A percentile compares a stretch with the other conserved stretches of the same genome.
phyloP scores from a whole-genome alignment of 1,140 invertebrate species.

The Planococcus citri region DNA sequence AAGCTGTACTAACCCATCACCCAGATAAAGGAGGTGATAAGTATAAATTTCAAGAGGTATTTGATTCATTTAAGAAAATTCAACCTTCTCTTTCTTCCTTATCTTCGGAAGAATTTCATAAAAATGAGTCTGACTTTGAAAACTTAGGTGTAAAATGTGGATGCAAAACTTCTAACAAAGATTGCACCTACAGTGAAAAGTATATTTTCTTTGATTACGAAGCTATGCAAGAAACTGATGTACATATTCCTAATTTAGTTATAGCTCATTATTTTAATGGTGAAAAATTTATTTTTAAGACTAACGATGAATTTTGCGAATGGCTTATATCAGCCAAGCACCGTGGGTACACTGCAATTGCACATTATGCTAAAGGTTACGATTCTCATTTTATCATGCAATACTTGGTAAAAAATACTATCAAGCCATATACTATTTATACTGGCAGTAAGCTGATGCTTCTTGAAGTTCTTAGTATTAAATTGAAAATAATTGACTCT shows the following conservation, averaged over 20 bases:
- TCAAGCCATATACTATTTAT: constrained; percentile 20
- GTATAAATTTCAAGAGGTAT: too few species aligned
- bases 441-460: constrained; percentile 20
- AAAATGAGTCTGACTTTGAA: too few species aligned
- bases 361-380: constrained; percentile 15
- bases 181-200: too few species aligned
- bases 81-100: too few species aligned
- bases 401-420: constrained; percentile 16
- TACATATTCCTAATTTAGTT: constrained; percentile 19
- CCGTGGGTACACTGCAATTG: constrained; percentile 7
- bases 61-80: too few species aligned
- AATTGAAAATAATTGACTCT: constrained; percentile 20
- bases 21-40: too few species aligned
- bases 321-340: constrained; percentile 9
- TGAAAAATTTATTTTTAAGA: not conserved
- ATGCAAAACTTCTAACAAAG: too few species aligned
- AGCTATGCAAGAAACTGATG: constrained; percentile 13
- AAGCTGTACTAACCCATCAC: too few species aligned
- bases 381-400: constrained; percentile 20
- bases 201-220: constrained; percentile 21
- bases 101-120: too few species aligned
- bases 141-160: too few species aligned
- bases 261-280: constrained; percentile 10
- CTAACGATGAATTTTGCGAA: constrained; percentile 17
- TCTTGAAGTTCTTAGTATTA: not conserved